These are phyloP conservation scores for Tupaia tana DNA, from an alignment of 2,113 vertebrate genomes.

Conservation along the genomic window DNA sequence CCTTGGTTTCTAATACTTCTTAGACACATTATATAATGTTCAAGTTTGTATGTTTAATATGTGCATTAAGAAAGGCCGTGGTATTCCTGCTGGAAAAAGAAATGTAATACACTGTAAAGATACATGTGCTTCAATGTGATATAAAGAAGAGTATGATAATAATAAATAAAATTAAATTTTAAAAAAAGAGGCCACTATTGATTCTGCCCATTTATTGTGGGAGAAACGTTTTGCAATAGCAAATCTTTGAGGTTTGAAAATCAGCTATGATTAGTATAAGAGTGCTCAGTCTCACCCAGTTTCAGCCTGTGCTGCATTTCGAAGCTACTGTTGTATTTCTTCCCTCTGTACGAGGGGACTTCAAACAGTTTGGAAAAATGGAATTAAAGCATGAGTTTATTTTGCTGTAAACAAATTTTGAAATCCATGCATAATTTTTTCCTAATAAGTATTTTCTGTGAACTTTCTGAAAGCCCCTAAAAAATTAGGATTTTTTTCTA, in stretches of 20 bases:
- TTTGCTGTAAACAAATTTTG: too few species aligned
- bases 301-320: not conserved
- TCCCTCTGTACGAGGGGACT: conserved; percentile 5
- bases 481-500: not conserved
- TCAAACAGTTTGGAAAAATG: too few species aligned
- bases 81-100: too few species aligned
- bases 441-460: too few species aligned
- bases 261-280: conserved; percentile 39
- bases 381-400: too few species aligned
- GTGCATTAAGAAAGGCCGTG: not conserved
- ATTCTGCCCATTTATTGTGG: conserved; percentile 44
- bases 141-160: too few species aligned
- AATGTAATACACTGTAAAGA: too few species aligned
- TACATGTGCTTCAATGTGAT: too few species aligned
- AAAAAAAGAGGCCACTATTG: conserved; percentile 36
- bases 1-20: not conserved
- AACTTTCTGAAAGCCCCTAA: too few species aligned
- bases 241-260: conserved; percentile 62
- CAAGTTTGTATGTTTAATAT: conserved; percentile 1
- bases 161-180: too few species aligned
- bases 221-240: conserved; percentile 73
- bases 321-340: not conserved
- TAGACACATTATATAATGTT: not conserved
- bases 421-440: too few species aligned
- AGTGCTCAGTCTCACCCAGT: not conserved